These are phyloP conservation scores for Drosophila ustulata DNA, from an alignment of 2,888 invertebrate genomes.

Conservation along the genomic window DNA sequence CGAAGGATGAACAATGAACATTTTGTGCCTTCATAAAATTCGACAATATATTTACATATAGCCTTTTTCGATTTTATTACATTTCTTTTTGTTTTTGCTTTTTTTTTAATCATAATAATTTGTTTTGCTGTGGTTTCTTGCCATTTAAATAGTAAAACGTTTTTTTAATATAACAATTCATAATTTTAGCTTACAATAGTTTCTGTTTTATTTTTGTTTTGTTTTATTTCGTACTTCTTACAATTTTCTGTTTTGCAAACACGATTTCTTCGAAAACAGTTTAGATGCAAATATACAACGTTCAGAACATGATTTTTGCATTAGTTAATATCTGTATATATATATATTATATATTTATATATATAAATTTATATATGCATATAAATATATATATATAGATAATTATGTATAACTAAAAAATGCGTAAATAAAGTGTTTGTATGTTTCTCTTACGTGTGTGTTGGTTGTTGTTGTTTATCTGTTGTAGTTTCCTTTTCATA, in stretches of 20 bases:
- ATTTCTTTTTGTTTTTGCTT: conserved; percentile 45
- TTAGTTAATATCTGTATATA: conserved; percentile 69
- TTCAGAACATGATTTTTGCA: conserved; percentile 68
- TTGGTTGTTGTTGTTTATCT: conserved; percentile 16
- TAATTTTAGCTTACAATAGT: conserved; percentile 78
- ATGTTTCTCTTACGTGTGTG: conserved; percentile 40
- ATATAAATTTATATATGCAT: conserved; percentile 21
- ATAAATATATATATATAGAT: conserved; percentile 35
- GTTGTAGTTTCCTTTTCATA: conserved; percentile 70
- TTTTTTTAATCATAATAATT: conserved; percentile 64
- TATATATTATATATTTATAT: conserved; percentile 27
- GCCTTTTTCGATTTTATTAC: conserved; percentile 64
- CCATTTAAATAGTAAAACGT: conserved; percentile 80
- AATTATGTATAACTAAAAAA: conserved; percentile 77
- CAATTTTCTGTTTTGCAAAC: conserved; percentile 65
- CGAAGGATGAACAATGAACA: conserved; percentile 10
- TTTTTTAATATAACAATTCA: conserved; percentile 79
- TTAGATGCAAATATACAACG: conserved; percentile 72
- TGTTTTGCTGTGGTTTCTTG: conserved; percentile 60
- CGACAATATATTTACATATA: conserved; percentile 59
- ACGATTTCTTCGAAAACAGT: conserved; percentile 64
- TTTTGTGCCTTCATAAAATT: conserved; percentile 40
- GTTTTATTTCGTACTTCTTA: conserved; percentile 64
- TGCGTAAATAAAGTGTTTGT: conserved; percentile 74
- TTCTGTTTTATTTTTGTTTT: conserved; percentile 21